Conservation (phyloP, 92 coral and sea anemone genomes). For the Palythoa grandiflora region DNA sequence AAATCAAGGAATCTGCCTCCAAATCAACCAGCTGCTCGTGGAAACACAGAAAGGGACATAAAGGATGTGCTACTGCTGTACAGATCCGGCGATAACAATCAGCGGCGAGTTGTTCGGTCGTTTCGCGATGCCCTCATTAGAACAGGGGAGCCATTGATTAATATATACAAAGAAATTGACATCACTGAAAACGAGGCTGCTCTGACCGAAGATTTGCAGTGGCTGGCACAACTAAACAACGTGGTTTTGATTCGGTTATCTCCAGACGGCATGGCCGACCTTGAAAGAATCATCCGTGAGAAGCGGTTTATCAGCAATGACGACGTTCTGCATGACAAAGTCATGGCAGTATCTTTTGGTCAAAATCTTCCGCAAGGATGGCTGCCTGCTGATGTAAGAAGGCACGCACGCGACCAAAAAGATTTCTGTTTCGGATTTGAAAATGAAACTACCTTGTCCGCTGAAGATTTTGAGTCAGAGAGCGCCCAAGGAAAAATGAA, state of each 20-base stretch:
- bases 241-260: constrained; percentile 81
- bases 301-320: constrained; percentile 71
- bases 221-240: constrained; percentile 79
- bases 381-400: constrained; percentile 78
- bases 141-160: constrained; percentile 7
- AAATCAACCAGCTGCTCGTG: not conserved
- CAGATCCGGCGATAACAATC: constrained; percentile 58
- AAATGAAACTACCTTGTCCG: constrained; percentile 50
- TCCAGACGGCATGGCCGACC: constrained; percentile 69
- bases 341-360: constrained; percentile 88
- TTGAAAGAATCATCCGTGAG: constrained; percentile 62
- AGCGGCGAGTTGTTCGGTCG: constrained; percentile 68
- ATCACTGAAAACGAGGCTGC: constrained; percentile 60
- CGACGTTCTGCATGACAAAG: constrained; percentile 75
- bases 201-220: constrained; percentile 57
- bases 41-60: constrained; percentile 19
- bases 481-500: constrained; percentile 62
- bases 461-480: constrained; percentile 60
- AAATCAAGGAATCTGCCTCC: not conserved
- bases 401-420: constrained; percentile 49
- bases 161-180: constrained; percentile 54
- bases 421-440: constrained; percentile 77
- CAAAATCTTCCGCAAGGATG: constrained; percentile 69
- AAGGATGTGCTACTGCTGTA: constrained; percentile 82
- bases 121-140: constrained; percentile 82